phyloP scores from a whole-genome alignment of 1,140 invertebrate species.

The Oryctes rhinoceros region DNA sequence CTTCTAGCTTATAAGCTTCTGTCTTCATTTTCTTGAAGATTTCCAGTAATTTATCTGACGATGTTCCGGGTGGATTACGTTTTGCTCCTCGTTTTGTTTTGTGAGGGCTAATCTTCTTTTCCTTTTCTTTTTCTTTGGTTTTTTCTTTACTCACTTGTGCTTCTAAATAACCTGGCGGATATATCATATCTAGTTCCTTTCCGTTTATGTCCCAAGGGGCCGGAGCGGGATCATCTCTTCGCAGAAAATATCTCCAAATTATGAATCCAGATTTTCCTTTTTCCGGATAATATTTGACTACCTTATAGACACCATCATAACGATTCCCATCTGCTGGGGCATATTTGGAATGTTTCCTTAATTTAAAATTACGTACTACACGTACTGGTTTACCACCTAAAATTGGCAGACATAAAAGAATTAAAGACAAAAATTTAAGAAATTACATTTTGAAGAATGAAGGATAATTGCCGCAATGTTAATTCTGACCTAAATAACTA shows the following conservation, averaged over 20 bases:
- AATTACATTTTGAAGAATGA: too few species aligned
- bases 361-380: conserved; percentile 82
- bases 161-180: conserved; percentile 80
- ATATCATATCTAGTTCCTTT: conserved; percentile 67
- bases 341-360: conserved; percentile 78
- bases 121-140: conserved; percentile 50
- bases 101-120: neutral
- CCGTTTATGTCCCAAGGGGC: conserved; percentile 86
- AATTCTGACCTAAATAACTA: too few species aligned
- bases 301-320: conserved; percentile 82
- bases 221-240: conserved; percentile 80
- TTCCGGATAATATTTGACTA: conserved; percentile 86
- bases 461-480: too few species aligned
- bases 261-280: conserved; percentile 81
- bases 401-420: neutral
- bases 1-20: conserved; percentile 62
- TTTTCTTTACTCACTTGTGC: conserved; percentile 65
- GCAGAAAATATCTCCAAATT: conserved; percentile 83
- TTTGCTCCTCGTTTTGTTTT: conserved; percentile 46
- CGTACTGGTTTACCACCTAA: conserved; percentile 76
- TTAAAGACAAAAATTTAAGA: too few species aligned
- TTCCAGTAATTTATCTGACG: conserved; percentile 45
- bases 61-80: conserved; percentile 42
- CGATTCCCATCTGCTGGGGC: conserved; percentile 80
- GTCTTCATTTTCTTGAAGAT: conserved; percentile 62